These are phyloP conservation scores for Eupithecia inturbata DNA, from an alignment of 2,888 invertebrate species.

Conservation along the genomic window DNA sequence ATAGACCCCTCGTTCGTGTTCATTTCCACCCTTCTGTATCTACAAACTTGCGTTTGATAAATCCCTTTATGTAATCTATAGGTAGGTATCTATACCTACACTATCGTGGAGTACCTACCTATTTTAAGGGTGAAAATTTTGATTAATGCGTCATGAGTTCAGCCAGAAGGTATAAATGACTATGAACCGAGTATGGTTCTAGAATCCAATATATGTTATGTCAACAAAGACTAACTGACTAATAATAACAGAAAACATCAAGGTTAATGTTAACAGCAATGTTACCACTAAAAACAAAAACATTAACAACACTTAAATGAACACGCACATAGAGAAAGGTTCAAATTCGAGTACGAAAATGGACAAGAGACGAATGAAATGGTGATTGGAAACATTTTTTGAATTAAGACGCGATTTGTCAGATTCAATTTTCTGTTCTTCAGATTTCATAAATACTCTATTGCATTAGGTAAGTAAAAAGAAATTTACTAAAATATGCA, in stretches of 20 bases:
- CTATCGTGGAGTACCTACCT: neutral
- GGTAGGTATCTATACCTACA: neutral
- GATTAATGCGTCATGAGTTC: neutral
- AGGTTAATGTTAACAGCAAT: too few species aligned
- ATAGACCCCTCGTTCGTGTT: slow-evolving; percentile 59
- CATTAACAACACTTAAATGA: too few species aligned
- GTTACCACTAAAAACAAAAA: too few species aligned
- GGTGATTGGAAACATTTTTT: too few species aligned
- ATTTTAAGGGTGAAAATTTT: neutral
- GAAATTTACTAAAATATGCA: neutral
- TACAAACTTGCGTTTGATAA: slow-evolving; percentile 49
- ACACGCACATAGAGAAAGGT: too few species aligned
- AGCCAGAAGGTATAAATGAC: too few species aligned
- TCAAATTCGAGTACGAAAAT: too few species aligned
- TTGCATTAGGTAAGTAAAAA: neutral
- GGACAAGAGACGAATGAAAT: too few species aligned
- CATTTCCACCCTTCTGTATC: slow-evolving; percentile 58
- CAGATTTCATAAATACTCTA: neutral
- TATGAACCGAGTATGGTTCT: too few species aligned
- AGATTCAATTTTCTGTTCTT: neutral
- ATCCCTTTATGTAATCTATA: slow-evolving; percentile 9
- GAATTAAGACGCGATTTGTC: neutral
- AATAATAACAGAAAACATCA: too few species aligned
- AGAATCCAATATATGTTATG: too few species aligned
- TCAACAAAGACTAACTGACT: too few species aligned